These are phyloP conservation scores for Cerceris ruficornis DNA, from an alignment of 2,888 invertebrate species.

Conservation along the genomic window DNA sequence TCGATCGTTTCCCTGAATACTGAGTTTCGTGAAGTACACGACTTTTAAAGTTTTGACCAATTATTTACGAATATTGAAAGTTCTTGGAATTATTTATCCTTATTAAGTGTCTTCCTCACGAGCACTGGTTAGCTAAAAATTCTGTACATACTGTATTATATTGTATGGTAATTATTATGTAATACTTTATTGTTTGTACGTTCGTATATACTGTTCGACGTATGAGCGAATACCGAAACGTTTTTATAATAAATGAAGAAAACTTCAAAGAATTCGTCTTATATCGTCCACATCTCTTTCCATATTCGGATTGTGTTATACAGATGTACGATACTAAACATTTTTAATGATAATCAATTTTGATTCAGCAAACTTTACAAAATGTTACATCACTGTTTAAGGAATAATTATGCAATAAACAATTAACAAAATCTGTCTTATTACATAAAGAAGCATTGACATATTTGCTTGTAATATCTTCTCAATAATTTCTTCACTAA, in stretches of 20 bases:
- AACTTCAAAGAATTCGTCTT: constrained; percentile 1
- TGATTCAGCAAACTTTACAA: no score
- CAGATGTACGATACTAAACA: not conserved
- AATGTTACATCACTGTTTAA: no score
- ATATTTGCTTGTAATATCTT: no score
- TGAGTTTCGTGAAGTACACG: no score
- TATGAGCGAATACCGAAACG: constrained; percentile 29
- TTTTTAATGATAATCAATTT: no score
- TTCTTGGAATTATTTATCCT: constrained; percentile 23
- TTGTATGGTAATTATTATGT: constrained; percentile 14
- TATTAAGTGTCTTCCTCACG: constrained; percentile 47
- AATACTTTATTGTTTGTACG: constrained; percentile 33
- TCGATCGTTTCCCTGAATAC: no score
- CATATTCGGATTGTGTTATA: not conserved
- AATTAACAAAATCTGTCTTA: no score
- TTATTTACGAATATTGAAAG: constrained; percentile 29
- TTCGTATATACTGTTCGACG: constrained; percentile 6
- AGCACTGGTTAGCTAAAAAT: constrained; percentile 28
- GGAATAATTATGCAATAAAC: no score
- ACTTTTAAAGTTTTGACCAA: constrained; percentile 15
- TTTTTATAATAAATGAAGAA: constrained; percentile 43
- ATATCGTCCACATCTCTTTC: not conserved
- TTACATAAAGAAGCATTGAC: no score
- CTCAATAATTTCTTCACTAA: no score
- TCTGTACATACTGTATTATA: constrained; percentile 56